Base-by-base conservation (phyloP, 1,140 invertebrate genomes). In the Drosophila ogumai region DNA sequence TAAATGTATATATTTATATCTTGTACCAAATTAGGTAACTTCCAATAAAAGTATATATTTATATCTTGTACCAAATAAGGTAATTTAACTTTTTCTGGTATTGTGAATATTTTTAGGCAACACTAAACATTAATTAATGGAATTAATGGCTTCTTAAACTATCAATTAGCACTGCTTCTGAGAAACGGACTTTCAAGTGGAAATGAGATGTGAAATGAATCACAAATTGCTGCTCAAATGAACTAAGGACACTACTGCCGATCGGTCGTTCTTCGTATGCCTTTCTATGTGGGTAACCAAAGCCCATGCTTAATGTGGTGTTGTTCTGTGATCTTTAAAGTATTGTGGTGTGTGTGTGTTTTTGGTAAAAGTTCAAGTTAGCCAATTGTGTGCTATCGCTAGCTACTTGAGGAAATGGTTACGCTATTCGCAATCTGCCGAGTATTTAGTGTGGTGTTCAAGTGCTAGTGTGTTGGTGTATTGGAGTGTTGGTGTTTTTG, bases 191-290 rank as follows among this genome's bases (percentile, higher is more conserved):
- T 32, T 32, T 36, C 19, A 57, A 31, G 40, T 57, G 50, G 25
- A 0, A 55, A 32, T 57, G 46, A 25, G 8, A 32, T 55, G 17
- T 22, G 7, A 25, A 15, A 22, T 57, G 19, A 56, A 56, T 41
- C 69, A 66, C 46, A 71, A 79, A 71, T 80, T 84, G 71, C 68
- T 84, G 76, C 78, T 81, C 78, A 75, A 40, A 78, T 86, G 78
- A 86, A 82, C 71, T 71, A 31, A 34, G 52, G 44, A 82, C 36
- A 59, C 19, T 38, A 81, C 47, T 56, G 32, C 54, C 61, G 19
- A 66, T 66, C 73, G 75, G 60, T 82, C 64, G 63, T 75, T 69
- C 34, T 65, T 78, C 78, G 81, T 85, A 86, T 85, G 81, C 65
- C 59, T 61, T 86, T 86, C 40, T 61, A 10, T 59, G 17, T 46